Evolutionary conservation across 92 coral and sea anemone species (phyloP).

Genomic region (Isaurus tuberculatus): DNA sequence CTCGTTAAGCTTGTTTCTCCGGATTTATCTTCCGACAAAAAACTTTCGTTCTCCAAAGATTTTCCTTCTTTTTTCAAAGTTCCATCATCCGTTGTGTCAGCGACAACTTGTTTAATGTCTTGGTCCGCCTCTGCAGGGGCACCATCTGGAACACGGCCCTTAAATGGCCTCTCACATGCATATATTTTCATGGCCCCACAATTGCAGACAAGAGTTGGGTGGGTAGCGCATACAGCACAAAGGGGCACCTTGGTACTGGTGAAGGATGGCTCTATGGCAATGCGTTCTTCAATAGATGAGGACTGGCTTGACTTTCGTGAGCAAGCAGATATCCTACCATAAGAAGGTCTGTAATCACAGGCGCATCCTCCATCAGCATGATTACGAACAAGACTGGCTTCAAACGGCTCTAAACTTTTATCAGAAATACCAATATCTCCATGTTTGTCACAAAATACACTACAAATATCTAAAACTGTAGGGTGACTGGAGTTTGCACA

Average conservation of each 20-base stretch:
- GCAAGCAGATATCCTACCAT: not conserved
- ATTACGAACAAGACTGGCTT: not conserved
- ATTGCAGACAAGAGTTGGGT: slow-evolving; percentile 20
- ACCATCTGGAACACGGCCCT: slow-evolving; percentile 47
- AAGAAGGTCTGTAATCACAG: not conserved
- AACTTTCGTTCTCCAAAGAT: not conserved
- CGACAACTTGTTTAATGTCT: not conserved
- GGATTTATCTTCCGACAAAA: not conserved
- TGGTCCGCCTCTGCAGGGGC: slow-evolving; percentile 27
- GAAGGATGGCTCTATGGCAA: not conserved
- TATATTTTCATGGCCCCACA: slow-evolving; percentile 17
- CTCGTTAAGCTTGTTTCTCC: not conserved
- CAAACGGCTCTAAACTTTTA: not conserved
- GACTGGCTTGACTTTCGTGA: slow-evolving; percentile 1
- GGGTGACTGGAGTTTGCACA: not conserved
- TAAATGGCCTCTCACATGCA: slow-evolving; percentile 1
- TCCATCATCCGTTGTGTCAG: not conserved
- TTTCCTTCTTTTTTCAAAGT: not conserved
- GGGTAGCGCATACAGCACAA: slow-evolving; percentile 2
- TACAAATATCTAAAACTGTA: slow-evolving; percentile 9
- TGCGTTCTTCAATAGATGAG: slow-evolving; percentile 23
- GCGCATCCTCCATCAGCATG: slow-evolving; percentile 34
- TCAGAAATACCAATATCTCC: not conserved
- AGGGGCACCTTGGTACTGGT: slow-evolving; percentile 9
- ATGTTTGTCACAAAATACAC: not conserved